These are phyloP conservation scores for Saccostrea echinata DNA, from an alignment of 1,140 invertebrate species.

Conservation along the genomic window DNA sequence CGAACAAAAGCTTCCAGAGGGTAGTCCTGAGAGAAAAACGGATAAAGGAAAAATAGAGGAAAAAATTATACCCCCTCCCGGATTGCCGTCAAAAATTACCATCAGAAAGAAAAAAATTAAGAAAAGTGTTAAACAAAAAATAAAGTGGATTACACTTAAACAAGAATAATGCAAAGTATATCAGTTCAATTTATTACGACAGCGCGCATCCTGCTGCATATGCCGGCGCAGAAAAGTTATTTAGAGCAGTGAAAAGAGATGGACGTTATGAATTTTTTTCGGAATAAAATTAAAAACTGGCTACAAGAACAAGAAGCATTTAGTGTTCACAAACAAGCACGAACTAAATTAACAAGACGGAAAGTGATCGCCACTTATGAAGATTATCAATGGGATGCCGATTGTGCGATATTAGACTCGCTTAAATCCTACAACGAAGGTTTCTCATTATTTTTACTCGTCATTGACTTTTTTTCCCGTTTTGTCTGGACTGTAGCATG, in stretches of 20 bases:
- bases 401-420: constrained; percentile 49
- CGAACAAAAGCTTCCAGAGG: too few species aligned
- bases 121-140: too few species aligned
- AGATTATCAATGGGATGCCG: constrained; percentile 59
- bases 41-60: too few species aligned
- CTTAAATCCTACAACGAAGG: constrained; percentile 47
- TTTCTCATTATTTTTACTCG: constrained; percentile 39
- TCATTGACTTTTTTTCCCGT: constrained; percentile 45
- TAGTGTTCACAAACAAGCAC: constrained; percentile 50
- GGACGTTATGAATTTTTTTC: constrained; percentile 51
- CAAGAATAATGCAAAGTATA: too few species aligned
- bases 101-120: too few species aligned
- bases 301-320: constrained; percentile 53
- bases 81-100: too few species aligned
- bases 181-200: constrained; percentile 52
- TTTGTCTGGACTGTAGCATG: constrained; percentile 14
- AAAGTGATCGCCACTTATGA: constrained; percentile 46
- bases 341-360: constrained; percentile 45
- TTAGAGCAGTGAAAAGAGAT: constrained; percentile 48
- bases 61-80: too few species aligned
- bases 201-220: constrained; percentile 45
- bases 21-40: too few species aligned
- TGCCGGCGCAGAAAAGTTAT: constrained; percentile 51
- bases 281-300: constrained; percentile 54
- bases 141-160: too few species aligned